phyloP scores from a whole-genome alignment of 2,888 invertebrate genomes.

The Dendrolimus pini region DNA sequence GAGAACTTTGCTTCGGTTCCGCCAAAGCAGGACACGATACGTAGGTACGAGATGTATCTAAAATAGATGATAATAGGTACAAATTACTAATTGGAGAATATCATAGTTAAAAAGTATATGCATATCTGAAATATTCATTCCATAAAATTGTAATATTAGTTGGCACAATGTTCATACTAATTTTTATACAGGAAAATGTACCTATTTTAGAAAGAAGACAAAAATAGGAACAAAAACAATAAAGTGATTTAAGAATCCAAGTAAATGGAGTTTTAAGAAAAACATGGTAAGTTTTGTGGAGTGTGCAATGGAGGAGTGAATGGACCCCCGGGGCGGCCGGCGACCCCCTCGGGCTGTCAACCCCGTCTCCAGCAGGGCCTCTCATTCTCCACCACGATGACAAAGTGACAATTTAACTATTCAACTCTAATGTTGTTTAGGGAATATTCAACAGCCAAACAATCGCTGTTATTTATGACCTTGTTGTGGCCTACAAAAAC shows the following conservation, averaged over 20 bases:
- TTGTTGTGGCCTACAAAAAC: slow-evolving; percentile 55
- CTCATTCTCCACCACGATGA: slow-evolving; percentile 43
- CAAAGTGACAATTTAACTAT: slow-evolving; percentile 71
- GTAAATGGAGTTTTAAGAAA: slow-evolving; percentile 16
- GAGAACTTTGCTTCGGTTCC: too few species aligned
- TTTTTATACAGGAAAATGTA: too few species aligned
- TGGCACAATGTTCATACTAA: too few species aligned
- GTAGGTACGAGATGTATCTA: too few species aligned
- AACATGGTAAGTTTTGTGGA: slow-evolving; percentile 18
- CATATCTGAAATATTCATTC: too few species aligned
- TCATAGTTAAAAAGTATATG: too few species aligned
- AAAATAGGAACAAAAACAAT: background rate
- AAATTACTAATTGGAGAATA: too few species aligned
- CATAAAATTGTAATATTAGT: too few species aligned
- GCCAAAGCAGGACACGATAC: too few species aligned
- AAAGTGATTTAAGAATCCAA: slow-evolving; percentile 7
- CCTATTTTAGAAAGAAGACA: too few species aligned
- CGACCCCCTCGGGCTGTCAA: slow-evolving; percentile 35
- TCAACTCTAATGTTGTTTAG: slow-evolving; percentile 70
- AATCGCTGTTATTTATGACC: slow-evolving; percentile 64
- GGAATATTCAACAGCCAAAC: slow-evolving; percentile 57
- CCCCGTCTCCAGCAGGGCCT: slow-evolving; percentile 39
- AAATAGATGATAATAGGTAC: too few species aligned
- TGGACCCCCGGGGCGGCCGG: slow-evolving; percentile 33
- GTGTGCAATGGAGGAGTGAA: slow-evolving; percentile 38